Evolutionary conservation across 2,797 vertebrate genomes (phyloP).

Genomic region (Fistularia commersonii): DNA sequence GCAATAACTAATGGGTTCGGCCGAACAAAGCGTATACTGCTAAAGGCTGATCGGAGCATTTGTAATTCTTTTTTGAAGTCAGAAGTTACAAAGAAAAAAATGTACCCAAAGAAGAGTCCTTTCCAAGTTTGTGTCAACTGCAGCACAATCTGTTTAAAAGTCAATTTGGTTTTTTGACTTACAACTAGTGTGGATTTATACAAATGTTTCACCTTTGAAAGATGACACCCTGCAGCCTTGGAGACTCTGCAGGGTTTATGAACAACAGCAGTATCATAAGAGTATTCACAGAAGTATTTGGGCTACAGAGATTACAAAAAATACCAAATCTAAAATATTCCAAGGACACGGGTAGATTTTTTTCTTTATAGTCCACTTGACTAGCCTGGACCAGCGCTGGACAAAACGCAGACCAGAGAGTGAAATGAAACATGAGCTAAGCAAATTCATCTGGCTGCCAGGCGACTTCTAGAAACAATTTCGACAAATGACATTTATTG

Average conservation of each 20-base stretch:
- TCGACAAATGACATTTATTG: constrained; percentile 7
- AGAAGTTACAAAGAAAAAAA: constrained; percentile 2
- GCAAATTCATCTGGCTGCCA: too few species aligned
- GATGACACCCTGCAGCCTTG: too few species aligned
- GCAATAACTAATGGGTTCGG: constrained; percentile 22
- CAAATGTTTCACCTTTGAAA: neutral
- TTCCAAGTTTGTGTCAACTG: constrained; percentile 30
- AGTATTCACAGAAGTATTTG: neutral
- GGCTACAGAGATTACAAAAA: constrained; percentile 9
- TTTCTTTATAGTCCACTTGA: neutral
- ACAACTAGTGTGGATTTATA: constrained; percentile 17
- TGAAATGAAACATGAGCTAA: too few species aligned
- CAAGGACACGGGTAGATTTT: constrained; percentile 14
- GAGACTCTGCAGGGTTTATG: too few species aligned
- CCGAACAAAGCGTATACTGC: constrained; percentile 28
- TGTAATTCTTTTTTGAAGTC: too few species aligned
- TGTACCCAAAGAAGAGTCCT: constrained; percentile 8
- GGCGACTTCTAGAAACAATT: constrained; percentile 6
- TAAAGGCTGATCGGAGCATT: constrained; percentile 17
- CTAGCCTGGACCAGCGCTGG: too few species aligned
- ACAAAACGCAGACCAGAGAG: too few species aligned
- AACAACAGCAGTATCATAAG: too few species aligned
- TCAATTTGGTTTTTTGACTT: constrained; percentile 19
- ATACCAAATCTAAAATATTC: constrained; percentile 6
- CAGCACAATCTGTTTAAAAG: constrained; percentile 18